Conservation (phyloP, 2,888 invertebrate genomes). For the Pteria penguin region DNA sequence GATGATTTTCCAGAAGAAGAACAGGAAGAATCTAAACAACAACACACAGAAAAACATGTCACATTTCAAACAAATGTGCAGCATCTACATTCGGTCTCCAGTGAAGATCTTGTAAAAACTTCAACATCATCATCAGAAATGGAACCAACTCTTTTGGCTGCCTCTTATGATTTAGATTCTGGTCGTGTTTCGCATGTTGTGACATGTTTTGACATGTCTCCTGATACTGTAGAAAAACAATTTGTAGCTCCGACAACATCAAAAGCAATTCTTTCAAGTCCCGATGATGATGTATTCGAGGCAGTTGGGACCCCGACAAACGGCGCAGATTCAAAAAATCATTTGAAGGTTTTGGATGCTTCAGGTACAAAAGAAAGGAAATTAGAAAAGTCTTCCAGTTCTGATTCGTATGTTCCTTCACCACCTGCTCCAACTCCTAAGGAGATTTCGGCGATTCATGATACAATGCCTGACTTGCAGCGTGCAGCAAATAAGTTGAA, state of each 20-base stretch:
- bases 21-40: constrained; percentile 46
- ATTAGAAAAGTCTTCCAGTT: constrained; percentile 15
- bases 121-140: constrained; percentile 89
- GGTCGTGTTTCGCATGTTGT: constrained; percentile 81
- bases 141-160: constrained; percentile 90
- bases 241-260: constrained; percentile 84
- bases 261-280: constrained; percentile 78
- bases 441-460: constrained; percentile 46
- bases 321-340: constrained; percentile 22
- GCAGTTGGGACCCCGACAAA: constrained; percentile 71
- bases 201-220: constrained; percentile 77
- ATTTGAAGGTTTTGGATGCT: constrained; percentile 31
- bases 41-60: constrained; percentile 63
- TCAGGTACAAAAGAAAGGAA: constrained; percentile 34
- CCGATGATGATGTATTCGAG: constrained; percentile 81
- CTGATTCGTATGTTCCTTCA: constrained; percentile 51
- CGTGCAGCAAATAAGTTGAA: constrained; percentile 64
- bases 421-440: constrained; percentile 72
- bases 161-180: constrained; percentile 87
- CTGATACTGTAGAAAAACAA: constrained; percentile 77
- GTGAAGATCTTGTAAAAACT: constrained; percentile 75
- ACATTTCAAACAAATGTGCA: constrained; percentile 69
- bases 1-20: constrained; percentile 60
- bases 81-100: constrained; percentile 66
- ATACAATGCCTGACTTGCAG: constrained; percentile 58